Percentiles rank a stretch among this genome's conserved stretches.
Evolutionary conservation across 2,797 vertebrate genomes (phyloP).

Genomic region (Discoglossus pictus): DNA sequence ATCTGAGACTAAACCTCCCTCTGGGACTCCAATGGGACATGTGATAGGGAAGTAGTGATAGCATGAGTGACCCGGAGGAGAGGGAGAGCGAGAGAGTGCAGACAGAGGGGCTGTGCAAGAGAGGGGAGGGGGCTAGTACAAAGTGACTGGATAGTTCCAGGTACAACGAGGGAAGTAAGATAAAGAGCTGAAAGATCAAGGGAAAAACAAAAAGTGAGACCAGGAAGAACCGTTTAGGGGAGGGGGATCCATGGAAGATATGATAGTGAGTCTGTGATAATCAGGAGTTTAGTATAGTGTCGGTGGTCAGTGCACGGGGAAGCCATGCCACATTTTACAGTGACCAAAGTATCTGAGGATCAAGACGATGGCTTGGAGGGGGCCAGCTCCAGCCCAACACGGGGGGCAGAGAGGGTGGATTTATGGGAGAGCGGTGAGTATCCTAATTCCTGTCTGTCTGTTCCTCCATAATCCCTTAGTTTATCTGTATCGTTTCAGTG

Average conservation of each 20-base stretch:
- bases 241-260: no score
- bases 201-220: no score
- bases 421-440: conserved; percentile 40
- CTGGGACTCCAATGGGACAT: conserved; percentile 18
- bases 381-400: conserved; percentile 6
- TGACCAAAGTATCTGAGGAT: conserved; percentile 67
- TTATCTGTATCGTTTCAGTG: no score
- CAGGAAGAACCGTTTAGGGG: no score
- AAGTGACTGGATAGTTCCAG: not conserved
- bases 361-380: conserved; percentile 46
- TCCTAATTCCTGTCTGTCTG: no score
- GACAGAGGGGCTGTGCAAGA: not conserved
- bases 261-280: no score
- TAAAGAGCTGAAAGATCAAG: not conserved
- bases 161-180: not conserved
- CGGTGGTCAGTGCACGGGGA: not conserved
- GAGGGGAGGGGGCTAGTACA: not conserved
- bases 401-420: conserved; percentile 6
- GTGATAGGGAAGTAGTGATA: conserved; percentile 45
- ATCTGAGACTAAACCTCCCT: conserved; percentile 38
- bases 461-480: no score
- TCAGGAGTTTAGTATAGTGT: no score
- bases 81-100: conserved; percentile 17
- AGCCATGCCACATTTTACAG: conserved; percentile 66
- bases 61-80: conserved; percentile 17